These are phyloP conservation scores for Bettongia penicillata DNA, from an alignment of 2,113 vertebrate species.

Conservation along the genomic window DNA sequence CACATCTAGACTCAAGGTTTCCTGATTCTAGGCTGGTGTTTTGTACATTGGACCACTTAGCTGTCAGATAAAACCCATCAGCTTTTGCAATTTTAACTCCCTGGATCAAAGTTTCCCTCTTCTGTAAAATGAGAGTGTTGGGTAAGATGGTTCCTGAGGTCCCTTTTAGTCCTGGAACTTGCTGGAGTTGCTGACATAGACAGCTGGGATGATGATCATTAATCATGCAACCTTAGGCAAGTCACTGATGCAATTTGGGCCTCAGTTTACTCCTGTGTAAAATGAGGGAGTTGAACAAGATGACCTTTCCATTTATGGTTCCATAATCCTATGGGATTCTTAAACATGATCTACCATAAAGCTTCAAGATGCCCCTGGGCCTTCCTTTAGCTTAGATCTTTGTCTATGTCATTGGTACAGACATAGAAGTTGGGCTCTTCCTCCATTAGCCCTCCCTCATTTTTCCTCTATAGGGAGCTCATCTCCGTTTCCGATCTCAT, in stretches of 20 bases:
- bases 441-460: background rate
- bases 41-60: background rate
- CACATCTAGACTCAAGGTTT: background rate
- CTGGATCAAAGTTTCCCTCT: background rate
- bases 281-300: background rate
- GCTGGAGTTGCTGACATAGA: background rate
- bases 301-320: background rate
- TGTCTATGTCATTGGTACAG: background rate
- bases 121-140: background rate
- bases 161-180: background rate
- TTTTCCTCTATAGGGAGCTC: background rate
- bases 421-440: background rate
- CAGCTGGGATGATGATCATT: background rate
- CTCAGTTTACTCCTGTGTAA: background rate
- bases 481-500: background rate
- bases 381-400: background rate
- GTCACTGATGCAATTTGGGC: background rate
- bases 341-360: background rate
- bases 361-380: background rate
- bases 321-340: background rate
- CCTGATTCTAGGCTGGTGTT: background rate
- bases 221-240: background rate
- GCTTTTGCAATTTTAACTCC: background rate
- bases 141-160: fast-evolving
- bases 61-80: background rate